phyloP scores from a whole-genome alignment of 2,113 vertebrate species.

The Aleadryas rufinucha region DNA sequence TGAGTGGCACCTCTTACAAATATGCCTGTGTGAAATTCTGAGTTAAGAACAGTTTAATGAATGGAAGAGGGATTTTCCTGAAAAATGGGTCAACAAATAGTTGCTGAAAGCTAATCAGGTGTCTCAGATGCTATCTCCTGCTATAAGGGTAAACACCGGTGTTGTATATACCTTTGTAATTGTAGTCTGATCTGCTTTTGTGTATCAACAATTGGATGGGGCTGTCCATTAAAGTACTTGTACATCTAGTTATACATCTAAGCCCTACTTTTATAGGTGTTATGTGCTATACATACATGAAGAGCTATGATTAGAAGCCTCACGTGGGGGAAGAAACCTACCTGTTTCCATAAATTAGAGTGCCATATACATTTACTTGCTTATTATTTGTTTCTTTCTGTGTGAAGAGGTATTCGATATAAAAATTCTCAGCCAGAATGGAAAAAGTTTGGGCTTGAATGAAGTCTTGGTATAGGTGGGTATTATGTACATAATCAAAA shows the following conservation, averaged over 20 bases:
- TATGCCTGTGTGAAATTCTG: background rate
- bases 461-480: background rate
- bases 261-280: background rate
- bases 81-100: slow-evolving; percentile 55
- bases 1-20: background rate
- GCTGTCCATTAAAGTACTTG: background rate
- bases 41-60: background rate
- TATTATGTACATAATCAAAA: background rate
- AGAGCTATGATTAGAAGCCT: background rate
- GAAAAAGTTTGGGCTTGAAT: background rate
- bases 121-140: slow-evolving; percentile 56
- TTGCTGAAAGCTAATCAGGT: slow-evolving; percentile 54
- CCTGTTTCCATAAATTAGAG: background rate
- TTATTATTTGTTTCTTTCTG: background rate
- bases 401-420: background rate
- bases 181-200: slow-evolving; percentile 42
- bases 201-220: background rate
- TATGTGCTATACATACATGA: background rate
- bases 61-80: slow-evolving; percentile 10
- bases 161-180: slow-evolving; percentile 55
- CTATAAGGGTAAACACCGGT: slow-evolving; percentile 42
- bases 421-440: background rate
- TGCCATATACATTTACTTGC: background rate
- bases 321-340: accelerated
- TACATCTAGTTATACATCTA: background rate